Evolutionary conservation across 1,140 invertebrate species (phyloP), one percentile per base, ranked within the genome.

Genomic region (Drosophila pachea): DNA sequence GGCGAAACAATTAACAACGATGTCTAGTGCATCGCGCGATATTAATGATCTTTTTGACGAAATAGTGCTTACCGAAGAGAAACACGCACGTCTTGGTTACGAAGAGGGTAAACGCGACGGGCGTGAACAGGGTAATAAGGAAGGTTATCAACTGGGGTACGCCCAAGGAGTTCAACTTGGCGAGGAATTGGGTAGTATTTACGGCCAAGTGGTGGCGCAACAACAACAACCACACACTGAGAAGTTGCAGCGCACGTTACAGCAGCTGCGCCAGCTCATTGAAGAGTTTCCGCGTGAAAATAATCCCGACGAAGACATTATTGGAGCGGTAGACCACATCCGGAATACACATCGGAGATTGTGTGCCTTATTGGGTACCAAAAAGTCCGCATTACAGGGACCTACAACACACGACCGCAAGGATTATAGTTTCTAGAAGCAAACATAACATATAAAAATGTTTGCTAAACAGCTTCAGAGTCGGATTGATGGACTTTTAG

Each of bases 221-320:
- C 74, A 79, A 53, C 78, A 81, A 50, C 50, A 75, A 2, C 29
- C 38, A 6, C 84, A 86, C 43, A 79, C 83, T 2, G 64, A 82
- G 5, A 86, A 78, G 90, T 78, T 92, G 29, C n/a, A 90, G 2
- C 91, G 90, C 42, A 88, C 90, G 36, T 89, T 94, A 33, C 73
- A 90, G 16, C 92, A 92, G 74, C 79, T 95, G 0, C 90, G 92
- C 42, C 76, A 91, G 12, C 83, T 92, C 14, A 92, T 95, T 65
- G 87, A 92, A n/a, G 64, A 87, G 16, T 95, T 95, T 90, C 94
- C 94, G 0, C 82, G 72, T 29, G 89, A 86, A n/a, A 95, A 95
- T 83, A 90, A 91, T 32, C 91, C 92, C 47, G 89, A 92, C 1
- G 84, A 91, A 32, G 93, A 95, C 84, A 92, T 95, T 69, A 76